Evolutionary conservation across 1,140 invertebrate genomes (phyloP), one percentile per base, ranked within the genome.

Genomic region (Oryctes rhinoceros): DNA sequence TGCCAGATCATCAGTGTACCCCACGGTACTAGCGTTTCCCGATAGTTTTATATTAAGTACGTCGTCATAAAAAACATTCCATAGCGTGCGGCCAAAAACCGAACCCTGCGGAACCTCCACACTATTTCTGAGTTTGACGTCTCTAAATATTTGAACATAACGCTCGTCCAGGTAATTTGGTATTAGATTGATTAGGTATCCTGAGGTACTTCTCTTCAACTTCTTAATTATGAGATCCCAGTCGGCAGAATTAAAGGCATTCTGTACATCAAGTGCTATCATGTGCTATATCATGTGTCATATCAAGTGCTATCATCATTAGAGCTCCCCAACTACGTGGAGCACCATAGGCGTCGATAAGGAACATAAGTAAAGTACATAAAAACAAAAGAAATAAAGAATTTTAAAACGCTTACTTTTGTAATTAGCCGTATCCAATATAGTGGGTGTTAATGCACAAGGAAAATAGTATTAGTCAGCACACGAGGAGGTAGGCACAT

Each of bases 1-100:
- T 0, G 83, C 84, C 20, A 84, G 65, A 62, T 88, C 85, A 47
- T 88, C 86, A 0, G 85, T 84, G 75, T 83, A 88, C 4, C 82
- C 84, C 2, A 85, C 74, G 1, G 84, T 75, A 0, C 18, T 67
- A 0, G 80, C 39, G 0, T 79, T 76, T 0, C 81, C 78, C 7
- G 83, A 82, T 47, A 85, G 79, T 1, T 84, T 76, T 24, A 85
- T 18, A 1, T 80, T 35, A 9, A 88, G 80, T 0, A 87, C 35
- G 4, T 71, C 80, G 53, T 88, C 84, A 39, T 87, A 87, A 0
- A 81, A 37, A 2, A 83, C 62, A 59, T 86, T 87, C 86, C 86
- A 87, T 0, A 87, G 79, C 13, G 83, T 82, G 0, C 85, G 86
- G 1, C 86, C 85, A 0, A 86, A 78, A 3, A 86, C 80, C 3